Conservation (phyloP, 1,140 invertebrate genomes). For the Nymphalis io region DNA sequence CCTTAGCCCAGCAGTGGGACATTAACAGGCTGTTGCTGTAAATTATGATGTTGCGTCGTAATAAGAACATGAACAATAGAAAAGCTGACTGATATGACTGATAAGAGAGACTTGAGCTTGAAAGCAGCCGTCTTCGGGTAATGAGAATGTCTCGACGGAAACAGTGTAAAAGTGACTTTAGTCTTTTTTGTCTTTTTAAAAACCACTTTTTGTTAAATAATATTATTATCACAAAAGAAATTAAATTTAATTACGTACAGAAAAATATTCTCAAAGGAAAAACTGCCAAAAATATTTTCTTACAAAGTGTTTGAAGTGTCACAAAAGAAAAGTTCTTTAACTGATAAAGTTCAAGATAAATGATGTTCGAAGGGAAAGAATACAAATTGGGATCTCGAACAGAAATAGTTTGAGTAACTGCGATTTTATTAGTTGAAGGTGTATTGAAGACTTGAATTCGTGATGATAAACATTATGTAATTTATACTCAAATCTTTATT, state of each 20-base stretch:
- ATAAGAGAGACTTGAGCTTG: too few species aligned
- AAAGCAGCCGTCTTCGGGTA: too few species aligned
- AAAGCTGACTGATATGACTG: too few species aligned
- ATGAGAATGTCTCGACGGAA: too few species aligned
- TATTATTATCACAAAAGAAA: neutral
- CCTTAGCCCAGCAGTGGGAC: too few species aligned
- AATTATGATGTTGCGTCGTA: too few species aligned
- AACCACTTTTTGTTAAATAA: neutral
- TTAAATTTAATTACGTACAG: slow-evolving; percentile 6
- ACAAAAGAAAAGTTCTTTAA: slow-evolving; percentile 25
- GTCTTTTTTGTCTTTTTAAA: neutral
- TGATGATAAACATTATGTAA: neutral
- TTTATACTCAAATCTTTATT: neutral
- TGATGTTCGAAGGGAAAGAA: slow-evolving; percentile 20
- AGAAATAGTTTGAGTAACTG: slow-evolving; percentile 8
- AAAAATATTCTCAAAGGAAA: slow-evolving; percentile 19
- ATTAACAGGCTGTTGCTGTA: too few species aligned
- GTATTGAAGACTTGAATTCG: neutral
- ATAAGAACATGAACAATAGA: too few species aligned
- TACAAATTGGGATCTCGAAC: slow-evolving; percentile 16
- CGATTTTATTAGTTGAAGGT: neutral
- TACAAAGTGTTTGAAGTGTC: slow-evolving; percentile 19
- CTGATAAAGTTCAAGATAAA: slow-evolving; percentile 30
- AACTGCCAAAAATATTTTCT: slow-evolving; percentile 19
- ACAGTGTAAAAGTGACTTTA: too few species aligned